These are phyloP conservation scores for Urocolius indicus DNA, from an alignment of 2,113 vertebrate species.

Conservation along the genomic window DNA sequence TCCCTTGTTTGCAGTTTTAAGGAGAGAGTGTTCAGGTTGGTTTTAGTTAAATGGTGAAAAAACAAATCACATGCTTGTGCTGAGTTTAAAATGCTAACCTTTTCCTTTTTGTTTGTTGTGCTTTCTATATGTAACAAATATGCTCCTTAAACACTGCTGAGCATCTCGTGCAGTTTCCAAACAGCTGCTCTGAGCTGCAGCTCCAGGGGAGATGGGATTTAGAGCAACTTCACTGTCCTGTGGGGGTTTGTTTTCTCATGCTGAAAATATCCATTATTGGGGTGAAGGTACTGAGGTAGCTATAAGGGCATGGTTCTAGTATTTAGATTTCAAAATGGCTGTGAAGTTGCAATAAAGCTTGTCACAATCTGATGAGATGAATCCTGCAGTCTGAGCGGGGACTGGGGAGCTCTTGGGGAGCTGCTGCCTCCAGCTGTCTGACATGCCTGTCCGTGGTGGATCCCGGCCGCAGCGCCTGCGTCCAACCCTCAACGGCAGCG, in stretches of 20 bases:
- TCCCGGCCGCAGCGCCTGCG: accelerated
- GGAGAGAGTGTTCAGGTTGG: not conserved
- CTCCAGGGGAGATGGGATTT: not conserved
- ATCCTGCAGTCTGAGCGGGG: not conserved
- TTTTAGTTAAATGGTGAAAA: not conserved
- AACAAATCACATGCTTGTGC: not conserved
- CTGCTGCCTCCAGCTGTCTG: not conserved
- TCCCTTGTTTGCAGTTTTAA: not conserved
- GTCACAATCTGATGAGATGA: not conserved
- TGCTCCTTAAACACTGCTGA: not conserved
- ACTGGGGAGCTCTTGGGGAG: not conserved
- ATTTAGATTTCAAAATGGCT: not conserved
- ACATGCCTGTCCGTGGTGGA: not conserved
- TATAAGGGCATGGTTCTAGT: not conserved
- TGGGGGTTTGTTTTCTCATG: not conserved
- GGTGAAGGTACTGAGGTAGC: not conserved
- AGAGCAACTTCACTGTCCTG: not conserved
- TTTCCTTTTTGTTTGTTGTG: not conserved
- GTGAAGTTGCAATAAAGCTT: not conserved
- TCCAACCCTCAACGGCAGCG: not conserved
- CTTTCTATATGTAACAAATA: not conserved
- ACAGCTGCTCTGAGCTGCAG: not conserved
- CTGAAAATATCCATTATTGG: not conserved
- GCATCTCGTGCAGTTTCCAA: not conserved
- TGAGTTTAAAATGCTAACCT: not conserved